Evolutionary conservation across 2,888 invertebrate genomes (phyloP).

Genomic region (Trichopria drosophilae): DNA sequence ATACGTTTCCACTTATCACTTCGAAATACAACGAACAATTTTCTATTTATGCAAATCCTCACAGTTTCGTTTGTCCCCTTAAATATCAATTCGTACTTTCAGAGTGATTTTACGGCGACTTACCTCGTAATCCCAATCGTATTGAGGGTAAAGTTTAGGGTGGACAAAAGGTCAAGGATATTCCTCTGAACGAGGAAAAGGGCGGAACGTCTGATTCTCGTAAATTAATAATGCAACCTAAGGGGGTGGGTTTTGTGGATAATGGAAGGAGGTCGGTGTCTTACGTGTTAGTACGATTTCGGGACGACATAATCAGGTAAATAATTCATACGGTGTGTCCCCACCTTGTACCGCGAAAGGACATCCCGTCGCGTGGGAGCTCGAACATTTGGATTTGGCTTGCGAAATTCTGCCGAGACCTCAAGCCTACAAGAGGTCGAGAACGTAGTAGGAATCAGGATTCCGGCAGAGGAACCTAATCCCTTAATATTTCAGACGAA

Average conservation of each 20-base stretch:
- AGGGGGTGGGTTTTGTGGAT: constrained; percentile 22
- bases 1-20: no score
- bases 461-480: constrained; percentile 23
- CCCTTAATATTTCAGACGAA: constrained; percentile 29
- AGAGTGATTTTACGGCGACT: no score
- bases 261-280: constrained; percentile 31
- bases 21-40: no score
- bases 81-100: no score
- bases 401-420: constrained; percentile 7
- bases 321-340: constrained; percentile 43
- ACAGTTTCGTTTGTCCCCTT: no score
- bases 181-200: neutral
- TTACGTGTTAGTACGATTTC: constrained; percentile 32
- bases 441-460: constrained; percentile 11
- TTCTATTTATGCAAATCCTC: no score
- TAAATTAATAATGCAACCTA: constrained; percentile 28
- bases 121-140: no score
- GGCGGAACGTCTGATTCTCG: no score
- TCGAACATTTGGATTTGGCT: constrained; percentile 32
- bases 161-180: neutral
- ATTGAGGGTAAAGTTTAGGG: no score
- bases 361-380: constrained; percentile 35
- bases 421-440: neutral
- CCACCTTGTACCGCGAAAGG: constrained; percentile 15
- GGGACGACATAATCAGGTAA: constrained; percentile 45